These are phyloP conservation scores for Tauraco hartlaubi DNA, from an alignment of 2,797 vertebrate genomes.

Conservation along the genomic window DNA sequence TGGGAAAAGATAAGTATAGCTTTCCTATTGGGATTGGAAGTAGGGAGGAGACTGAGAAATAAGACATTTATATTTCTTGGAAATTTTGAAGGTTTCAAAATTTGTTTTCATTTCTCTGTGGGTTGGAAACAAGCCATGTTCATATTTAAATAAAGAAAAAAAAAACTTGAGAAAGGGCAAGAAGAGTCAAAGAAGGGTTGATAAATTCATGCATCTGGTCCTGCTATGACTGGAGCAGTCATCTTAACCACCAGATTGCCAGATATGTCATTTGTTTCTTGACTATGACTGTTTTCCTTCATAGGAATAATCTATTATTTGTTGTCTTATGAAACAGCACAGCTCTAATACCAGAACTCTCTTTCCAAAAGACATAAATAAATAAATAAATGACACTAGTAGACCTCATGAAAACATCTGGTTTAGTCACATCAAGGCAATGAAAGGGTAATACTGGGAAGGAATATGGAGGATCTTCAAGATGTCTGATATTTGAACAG, in stretches of 20 bases:
- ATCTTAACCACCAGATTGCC: neutral
- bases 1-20: neutral
- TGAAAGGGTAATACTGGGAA: neutral
- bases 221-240: neutral
- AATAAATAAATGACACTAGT: neutral
- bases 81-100: neutral
- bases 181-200: neutral
- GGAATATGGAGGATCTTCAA: neutral
- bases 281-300: neutral
- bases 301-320: neutral
- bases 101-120: neutral
- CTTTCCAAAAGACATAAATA: neutral
- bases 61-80: neutral
- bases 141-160: neutral
- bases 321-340: neutral
- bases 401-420: neutral
- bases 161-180: neutral
- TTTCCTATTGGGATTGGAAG: neutral
- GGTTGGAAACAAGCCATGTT: neutral
- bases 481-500: neutral
- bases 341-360: neutral
- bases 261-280: neutral
- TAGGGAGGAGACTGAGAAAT: neutral
- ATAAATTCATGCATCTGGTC: neutral
- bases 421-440: neutral